phyloP scores from a whole-genome alignment of 2,797 vertebrate species.

The Euthynnus affinis region DNA sequence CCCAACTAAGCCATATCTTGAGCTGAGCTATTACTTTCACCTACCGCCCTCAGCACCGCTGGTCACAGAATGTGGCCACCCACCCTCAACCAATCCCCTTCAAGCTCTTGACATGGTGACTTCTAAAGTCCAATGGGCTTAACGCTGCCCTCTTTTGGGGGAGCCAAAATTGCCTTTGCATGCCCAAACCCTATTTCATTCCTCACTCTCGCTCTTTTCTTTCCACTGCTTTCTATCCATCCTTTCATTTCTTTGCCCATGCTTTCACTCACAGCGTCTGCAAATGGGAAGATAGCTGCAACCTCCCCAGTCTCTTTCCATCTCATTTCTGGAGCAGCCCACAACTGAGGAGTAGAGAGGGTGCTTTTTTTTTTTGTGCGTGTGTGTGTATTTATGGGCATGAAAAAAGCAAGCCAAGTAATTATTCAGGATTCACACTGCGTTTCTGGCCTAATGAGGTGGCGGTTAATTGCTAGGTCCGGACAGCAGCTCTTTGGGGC shows the following conservation, averaged over 20 bases:
- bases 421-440: constrained; percentile 70
- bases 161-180: constrained; percentile 63
- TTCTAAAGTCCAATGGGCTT: constrained; percentile 55
- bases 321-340: constrained; percentile 47
- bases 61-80: constrained; percentile 22
- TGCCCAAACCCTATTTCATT: constrained; percentile 60
- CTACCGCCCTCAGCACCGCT: constrained; percentile 20
- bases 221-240: constrained; percentile 30
- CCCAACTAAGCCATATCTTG: constrained; percentile 23
- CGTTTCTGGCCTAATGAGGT: constrained; percentile 72
- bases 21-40: constrained; percentile 30
- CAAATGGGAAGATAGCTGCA: constrained; percentile 59
- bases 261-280: constrained; percentile 49
- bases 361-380: not conserved
- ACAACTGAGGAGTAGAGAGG: constrained; percentile 27
- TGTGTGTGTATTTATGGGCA: constrained; percentile 21
- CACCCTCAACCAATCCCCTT: constrained; percentile 50
- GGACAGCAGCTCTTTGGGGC: constrained; percentile 57
- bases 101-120: constrained; percentile 58
- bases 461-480: constrained; percentile 67
- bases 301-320: constrained; percentile 21
- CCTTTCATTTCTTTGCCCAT: constrained; percentile 41
- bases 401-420: constrained; percentile 42
- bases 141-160: constrained; percentile 45
- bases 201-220: constrained; percentile 8